phyloP scores from a whole-genome alignment of 2,113 vertebrate species.

The Perca fluviatilis region DNA sequence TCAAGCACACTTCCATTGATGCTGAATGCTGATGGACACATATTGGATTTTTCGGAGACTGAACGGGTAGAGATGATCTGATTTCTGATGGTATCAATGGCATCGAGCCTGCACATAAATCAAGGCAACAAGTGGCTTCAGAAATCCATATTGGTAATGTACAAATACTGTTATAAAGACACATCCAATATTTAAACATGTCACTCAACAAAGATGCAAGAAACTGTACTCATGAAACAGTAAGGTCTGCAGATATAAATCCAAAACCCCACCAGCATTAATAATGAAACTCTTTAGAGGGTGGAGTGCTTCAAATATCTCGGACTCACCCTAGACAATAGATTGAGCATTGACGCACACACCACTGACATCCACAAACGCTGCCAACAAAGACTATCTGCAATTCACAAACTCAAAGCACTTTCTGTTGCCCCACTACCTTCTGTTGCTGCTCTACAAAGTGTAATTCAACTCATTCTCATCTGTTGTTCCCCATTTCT shows the following conservation, averaged over 20 bases:
- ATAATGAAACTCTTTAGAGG: background rate
- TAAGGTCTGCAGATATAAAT: background rate
- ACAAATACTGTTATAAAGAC: background rate
- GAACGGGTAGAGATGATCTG: slow-evolving; percentile 1
- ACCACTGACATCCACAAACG: background rate
- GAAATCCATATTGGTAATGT: slow-evolving; percentile 40
- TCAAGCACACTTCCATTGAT: slow-evolving; percentile 4
- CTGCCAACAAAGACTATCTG: background rate
- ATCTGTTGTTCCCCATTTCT: too few relatives aligned
- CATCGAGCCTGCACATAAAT: slow-evolving; percentile 20
- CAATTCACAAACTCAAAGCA: background rate
- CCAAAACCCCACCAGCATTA: background rate
- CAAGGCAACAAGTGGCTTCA: slow-evolving; percentile 16
- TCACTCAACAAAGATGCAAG: background rate
- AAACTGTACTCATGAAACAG: background rate
- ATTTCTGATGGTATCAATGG: slow-evolving; percentile 20
- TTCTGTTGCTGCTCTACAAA: too few relatives aligned
- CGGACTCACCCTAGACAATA: background rate
- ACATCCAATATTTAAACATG: slow-evolving; percentile 10
- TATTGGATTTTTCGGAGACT: slow-evolving; percentile 23
- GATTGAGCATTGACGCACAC: background rate
- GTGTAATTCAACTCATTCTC: too few relatives aligned
- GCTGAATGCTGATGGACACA: slow-evolving; percentile 20
- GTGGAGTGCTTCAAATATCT: background rate
- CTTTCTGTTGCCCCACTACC: background rate